Percentiles rank a stretch among this genome's conserved stretches.
These are phyloP conservation scores for Leucosticte australis DNA, from an alignment of 2,113 vertebrate genomes.

Conservation along the genomic window DNA sequence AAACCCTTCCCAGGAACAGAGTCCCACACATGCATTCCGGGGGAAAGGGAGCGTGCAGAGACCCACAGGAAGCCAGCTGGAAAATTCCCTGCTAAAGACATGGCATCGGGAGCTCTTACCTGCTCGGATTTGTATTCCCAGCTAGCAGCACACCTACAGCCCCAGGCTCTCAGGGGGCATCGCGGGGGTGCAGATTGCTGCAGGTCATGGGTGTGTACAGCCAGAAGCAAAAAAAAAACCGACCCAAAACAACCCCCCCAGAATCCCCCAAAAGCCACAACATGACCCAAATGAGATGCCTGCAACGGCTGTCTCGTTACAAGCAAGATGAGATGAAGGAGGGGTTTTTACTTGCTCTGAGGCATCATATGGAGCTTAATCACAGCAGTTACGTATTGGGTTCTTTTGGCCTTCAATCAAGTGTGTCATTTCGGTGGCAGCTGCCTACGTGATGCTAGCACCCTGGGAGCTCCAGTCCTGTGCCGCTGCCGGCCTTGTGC, in stretches of 20 bases:
- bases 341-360: conserved; percentile 63
- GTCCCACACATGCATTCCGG: background rate
- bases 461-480: conserved; percentile 18
- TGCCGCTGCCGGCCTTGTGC: conserved; percentile 22
- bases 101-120: conserved; percentile 19
- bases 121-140: conserved; percentile 23
- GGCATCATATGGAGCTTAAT: conserved; percentile 66
- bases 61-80: background rate
- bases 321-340: conserved; percentile 52
- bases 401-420: conserved; percentile 67
- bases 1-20: background rate
- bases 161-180: conserved; percentile 40
- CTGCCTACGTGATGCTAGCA: conserved; percentile 65
- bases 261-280: conserved; percentile 37
- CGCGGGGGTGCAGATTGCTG: background rate
- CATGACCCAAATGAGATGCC: conserved; percentile 43
- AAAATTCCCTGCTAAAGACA: background rate
- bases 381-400: conserved; percentile 62
- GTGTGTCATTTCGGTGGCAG: conserved; percentile 63
- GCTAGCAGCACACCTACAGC: conserved; percentile 44
- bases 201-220: conserved; percentile 48
- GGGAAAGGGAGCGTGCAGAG: background rate
- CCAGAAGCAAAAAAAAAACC: background rate
- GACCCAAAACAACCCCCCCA: background rate
- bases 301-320: conserved; percentile 35